A percentile compares a stretch with the other conserved stretches of the same genome.
phyloP scores from a whole-genome alignment of 2,888 invertebrate species.

The Drosophila rellima region DNA sequence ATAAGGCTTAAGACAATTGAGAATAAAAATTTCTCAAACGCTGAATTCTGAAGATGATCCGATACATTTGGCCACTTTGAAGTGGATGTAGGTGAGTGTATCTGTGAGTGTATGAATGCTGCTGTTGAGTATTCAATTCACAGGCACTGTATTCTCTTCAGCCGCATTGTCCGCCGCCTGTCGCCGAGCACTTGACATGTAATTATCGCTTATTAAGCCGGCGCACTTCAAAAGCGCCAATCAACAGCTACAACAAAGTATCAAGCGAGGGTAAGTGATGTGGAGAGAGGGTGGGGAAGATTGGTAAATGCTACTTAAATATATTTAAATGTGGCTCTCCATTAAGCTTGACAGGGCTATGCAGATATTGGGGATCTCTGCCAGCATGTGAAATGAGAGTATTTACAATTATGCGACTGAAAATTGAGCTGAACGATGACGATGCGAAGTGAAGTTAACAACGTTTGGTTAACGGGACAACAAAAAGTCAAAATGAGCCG shows the following conservation, averaged over 20 bases:
- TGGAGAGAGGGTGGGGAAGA: neutral
- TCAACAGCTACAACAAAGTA: conserved; percentile 40
- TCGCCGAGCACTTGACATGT: conserved; percentile 48
- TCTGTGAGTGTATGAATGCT: neutral
- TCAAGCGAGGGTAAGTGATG: neutral
- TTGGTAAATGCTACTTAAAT: conserved; percentile 75
- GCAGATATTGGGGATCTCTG: conserved; percentile 36
- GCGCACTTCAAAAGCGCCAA: conserved; percentile 53
- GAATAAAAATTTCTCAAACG: neutral
- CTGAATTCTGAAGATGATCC: neutral
- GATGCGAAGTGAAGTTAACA: conserved; percentile 22
- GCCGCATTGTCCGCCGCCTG: conserved; percentile 14
- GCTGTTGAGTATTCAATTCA: conserved; percentile 6
- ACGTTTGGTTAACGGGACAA: conserved; percentile 35
- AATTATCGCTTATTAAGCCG: conserved; percentile 72
- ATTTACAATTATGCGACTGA: conserved; percentile 75
- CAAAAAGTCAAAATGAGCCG: conserved; percentile 73
- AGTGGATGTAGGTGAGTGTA: neutral
- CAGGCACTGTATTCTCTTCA: conserved; percentile 10
- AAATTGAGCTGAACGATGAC: conserved; percentile 51
- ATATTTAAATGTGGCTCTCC: conserved; percentile 77
- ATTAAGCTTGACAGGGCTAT: conserved; percentile 55
- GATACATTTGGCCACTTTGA: conserved; percentile 17
- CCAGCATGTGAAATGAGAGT: conserved; percentile 37
- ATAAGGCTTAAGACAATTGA: too few species aligned